phyloP scores from a whole-genome alignment of 37 sponge, comb jelly and placozoan species.

The Mnemiopsis leidyi region DNA sequence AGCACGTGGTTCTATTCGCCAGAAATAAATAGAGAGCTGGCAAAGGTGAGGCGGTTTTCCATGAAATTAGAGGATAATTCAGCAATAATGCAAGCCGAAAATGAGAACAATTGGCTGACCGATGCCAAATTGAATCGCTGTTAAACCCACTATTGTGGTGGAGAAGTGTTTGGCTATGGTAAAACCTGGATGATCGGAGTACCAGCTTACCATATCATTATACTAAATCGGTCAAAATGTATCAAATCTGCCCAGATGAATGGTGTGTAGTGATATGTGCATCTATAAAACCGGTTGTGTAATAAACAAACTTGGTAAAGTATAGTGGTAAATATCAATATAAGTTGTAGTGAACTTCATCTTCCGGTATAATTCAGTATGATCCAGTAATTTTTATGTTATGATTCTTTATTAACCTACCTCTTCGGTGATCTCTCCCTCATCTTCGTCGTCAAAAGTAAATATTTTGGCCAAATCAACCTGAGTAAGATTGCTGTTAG shows the following conservation, averaged over 20 bases:
- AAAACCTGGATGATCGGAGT: not conserved
- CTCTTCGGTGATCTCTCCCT: not conserved
- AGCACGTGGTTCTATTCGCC: too few relatives aligned
- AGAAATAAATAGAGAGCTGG: not conserved
- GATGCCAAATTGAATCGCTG: too few relatives aligned
- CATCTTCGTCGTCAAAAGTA: slow-evolving; percentile 56
- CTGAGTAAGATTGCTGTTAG: too few relatives aligned
- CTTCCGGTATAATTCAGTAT: too few relatives aligned
- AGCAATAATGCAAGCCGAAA: not conserved
- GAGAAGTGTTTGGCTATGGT: not conserved
- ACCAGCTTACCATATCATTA: not conserved
- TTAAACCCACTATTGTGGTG: too few relatives aligned
- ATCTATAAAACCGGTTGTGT: too few relatives aligned
- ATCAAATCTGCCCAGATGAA: not conserved
- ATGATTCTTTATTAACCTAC: not conserved
- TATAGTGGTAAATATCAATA: too few relatives aligned
- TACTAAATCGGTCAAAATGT: not conserved
- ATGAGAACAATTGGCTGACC: not conserved
- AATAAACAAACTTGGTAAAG: too few relatives aligned
- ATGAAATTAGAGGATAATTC: not conserved
- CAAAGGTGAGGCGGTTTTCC: not conserved
- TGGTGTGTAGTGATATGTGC: not conserved
- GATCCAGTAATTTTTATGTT: too few relatives aligned
- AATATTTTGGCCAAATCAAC: slow-evolving; percentile 61
- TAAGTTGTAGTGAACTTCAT: too few relatives aligned